Evolutionary conservation across 2,888 invertebrate species (phyloP), one percentile per base, ranked within the genome.

Genomic region (Parapristionchus giblindavisi): DNA sequence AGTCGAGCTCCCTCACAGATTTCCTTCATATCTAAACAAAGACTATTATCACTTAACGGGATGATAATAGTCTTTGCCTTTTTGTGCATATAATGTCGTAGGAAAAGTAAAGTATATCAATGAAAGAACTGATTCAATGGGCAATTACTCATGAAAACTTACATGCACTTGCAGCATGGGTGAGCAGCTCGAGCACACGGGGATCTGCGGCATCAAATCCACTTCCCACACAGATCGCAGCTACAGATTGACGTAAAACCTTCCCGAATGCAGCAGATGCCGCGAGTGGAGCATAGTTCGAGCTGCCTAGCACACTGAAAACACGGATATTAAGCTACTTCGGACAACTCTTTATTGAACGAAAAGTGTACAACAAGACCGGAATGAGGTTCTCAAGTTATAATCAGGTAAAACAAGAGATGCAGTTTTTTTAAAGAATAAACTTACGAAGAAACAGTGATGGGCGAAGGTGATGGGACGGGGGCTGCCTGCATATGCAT

Each of bases 1-100:
- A 71, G 38, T 4, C 70, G 38, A 11, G 27, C 56, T 27, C 56
- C 70, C 58, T 78, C 78, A 3, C 78, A 80, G 38, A 80, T 76
- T 38, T 75, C 66, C 58, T 77, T 79, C 61, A 82, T 77, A 58
- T 76, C 82, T 82, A 70, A 24, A 79, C 79, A 21, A 29, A 8
- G n/a, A 27, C 14, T 32, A 29, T 32, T 11, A 27, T 60, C 60
- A 27, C n/a, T 11, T 21, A 11, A 0, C 4, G 21, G 14, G n/a
- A n/a, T n/a, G n/a, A n/a, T n/a, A n/a, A n/a, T n/a, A n/a, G n/a
- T n/a, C n/a, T n/a, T n/a, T n/a, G n/a, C n/a, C n/a, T n/a, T n/a
- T n/a, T n/a, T n/a, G n/a, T n/a, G n/a, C n/a, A n/a, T n/a, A n/a
- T n/a, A n/a, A n/a, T n/a, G n/a, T n/a, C n/a, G n/a, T n/a, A n/a